Evolutionary conservation across 1,140 invertebrate species (phyloP).

Genomic region (Cardiocondyla obscurior): DNA sequence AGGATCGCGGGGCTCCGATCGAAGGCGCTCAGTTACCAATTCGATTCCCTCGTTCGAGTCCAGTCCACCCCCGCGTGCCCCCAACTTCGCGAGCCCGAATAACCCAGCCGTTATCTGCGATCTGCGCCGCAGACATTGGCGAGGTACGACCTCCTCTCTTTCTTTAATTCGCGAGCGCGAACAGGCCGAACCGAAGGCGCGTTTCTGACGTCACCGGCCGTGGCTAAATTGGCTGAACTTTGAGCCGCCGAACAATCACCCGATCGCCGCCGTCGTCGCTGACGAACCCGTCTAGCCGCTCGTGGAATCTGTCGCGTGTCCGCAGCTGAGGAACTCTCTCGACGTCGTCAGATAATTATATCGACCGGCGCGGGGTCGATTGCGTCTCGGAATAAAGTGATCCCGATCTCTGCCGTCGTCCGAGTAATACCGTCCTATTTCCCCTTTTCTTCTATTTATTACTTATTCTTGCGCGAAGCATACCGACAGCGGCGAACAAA

Average conservation of each 20-base stretch:
- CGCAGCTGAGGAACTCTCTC: background rate
- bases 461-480: background rate
- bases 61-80: background rate
- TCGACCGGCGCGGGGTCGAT: background rate
- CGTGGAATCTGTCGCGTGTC: conserved; percentile 29
- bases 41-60: background rate
- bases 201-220: conserved; percentile 68
- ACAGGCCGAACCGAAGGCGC: conserved; percentile 56
- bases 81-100: background rate
- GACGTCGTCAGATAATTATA: conserved; percentile 22
- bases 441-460: background rate
- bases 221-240: conserved; percentile 77
- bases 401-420: background rate
- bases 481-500: background rate
- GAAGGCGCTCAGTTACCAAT: background rate
- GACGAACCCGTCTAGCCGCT: conserved; percentile 4
- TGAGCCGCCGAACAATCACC: conserved; percentile 73
- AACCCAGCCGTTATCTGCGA: conserved; percentile 24
- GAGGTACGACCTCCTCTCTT: conserved; percentile 23
- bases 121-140: conserved; percentile 8
- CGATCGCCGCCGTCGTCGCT: conserved; percentile 59
- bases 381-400: background rate
- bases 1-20: background rate
- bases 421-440: background rate
- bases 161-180: conserved; percentile 36